Evolutionary conservation across 2,888 invertebrate species (phyloP), one percentile per base, ranked within the genome.

Genomic region (Rhagium mordax): DNA sequence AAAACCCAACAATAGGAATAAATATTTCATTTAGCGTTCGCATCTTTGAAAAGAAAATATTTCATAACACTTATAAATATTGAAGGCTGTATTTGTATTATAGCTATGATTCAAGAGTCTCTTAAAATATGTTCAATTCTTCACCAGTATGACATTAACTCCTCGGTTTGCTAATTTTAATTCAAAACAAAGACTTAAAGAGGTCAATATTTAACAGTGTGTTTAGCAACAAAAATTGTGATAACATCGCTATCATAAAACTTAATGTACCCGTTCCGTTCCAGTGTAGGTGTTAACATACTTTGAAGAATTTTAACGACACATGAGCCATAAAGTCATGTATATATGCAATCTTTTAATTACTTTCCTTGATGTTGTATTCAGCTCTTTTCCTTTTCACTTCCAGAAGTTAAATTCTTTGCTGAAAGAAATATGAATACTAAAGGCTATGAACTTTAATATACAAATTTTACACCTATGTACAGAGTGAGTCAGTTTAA

Each of bases 251-350:
- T 29, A 29, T 33, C 27, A 24, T 65, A 65, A 65, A 65, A 18
- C 18, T 51, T 51, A 65, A 27, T 51, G 41, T 41, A 24, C 24
- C 64, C 16, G 24, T 27, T 65, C 27, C 27, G 62, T 47, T 49
- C 51, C 41, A 53, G 57, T 62, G 71, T 72, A 66, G 71, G 71
- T 61, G 71, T 72, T 67, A 67, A 61, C 67, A 72, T 29, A 61
- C 61, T 60, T 60, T 21, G 16, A 72, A 61, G 61, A 72, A 72
- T 67, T 67, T 72, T 67, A 62, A 72, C 20, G 61, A 61, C 62
- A 65, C 33, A 15, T 60, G 15, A 24, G 27, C 24, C 64, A 51
- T 65, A 65, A 65, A 65, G 8, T 29, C 18, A 27, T 24, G n/a
- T 62, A 21, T 21, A 41, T n/a, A 15, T 48, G 48, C 48, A 62